Conservation (phyloP, 2,797 vertebrate genomes). For the Coregonus suidteri region DNA sequence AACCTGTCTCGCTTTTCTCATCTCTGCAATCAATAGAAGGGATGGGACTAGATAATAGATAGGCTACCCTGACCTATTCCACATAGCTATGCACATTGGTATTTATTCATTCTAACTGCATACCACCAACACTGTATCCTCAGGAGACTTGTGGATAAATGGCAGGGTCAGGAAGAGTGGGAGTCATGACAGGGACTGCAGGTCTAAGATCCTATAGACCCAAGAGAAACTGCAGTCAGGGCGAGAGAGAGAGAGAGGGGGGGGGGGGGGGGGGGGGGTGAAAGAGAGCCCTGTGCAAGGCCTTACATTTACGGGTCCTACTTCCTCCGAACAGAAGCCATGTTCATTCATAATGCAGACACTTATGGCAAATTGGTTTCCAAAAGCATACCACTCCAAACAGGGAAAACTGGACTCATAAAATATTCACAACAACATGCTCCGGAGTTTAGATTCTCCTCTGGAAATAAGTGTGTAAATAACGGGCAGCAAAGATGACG, state of each 20-base stretch:
- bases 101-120: not conserved
- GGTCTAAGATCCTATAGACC: not conserved
- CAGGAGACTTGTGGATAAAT: not conserved
- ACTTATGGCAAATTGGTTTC: conserved; percentile 28
- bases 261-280: not conserved
- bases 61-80: conserved; percentile 48
- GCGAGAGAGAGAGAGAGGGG: not conserved
- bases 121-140: not conserved
- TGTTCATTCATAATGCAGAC: conserved; percentile 46
- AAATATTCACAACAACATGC: conserved; percentile 40
- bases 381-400: conserved; percentile 30
- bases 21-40: conserved; percentile 40
- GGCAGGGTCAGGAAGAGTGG: not conserved
- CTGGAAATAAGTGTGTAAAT: conserved; percentile 2
- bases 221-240: too few relatives aligned
- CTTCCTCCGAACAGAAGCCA: conserved; percentile 4
- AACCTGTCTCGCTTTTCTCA: conserved; percentile 13
- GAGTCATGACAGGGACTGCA: not conserved
- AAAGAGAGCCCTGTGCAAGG: not conserved
- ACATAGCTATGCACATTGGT: conserved; percentile 26
- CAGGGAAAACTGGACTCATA: conserved; percentile 23
- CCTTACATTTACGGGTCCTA: not conserved
- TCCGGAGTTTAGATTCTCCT: conserved; percentile 11
- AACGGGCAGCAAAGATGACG: conserved; percentile 19
- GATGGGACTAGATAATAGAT: conserved; percentile 27